These are phyloP conservation scores for Schizopygopsis malacanthus DNA, from an alignment of 2,797 vertebrate species.

Conservation along the genomic window DNA sequence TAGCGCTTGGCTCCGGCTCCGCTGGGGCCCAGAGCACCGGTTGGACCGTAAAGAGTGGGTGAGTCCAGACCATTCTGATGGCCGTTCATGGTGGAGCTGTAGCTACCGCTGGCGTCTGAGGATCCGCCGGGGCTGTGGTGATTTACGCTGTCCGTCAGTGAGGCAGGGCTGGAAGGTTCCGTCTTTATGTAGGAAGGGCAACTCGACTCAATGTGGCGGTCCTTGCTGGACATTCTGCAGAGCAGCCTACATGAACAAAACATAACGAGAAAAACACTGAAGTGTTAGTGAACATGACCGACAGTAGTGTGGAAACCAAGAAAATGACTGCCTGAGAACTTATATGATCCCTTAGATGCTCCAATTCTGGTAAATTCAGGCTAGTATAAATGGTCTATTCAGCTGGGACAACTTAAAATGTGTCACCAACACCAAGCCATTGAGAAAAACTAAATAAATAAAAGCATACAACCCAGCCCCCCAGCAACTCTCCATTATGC, in stretches of 20 bases:
- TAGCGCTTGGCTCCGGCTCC: constrained; percentile 94
- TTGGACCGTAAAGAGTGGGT: constrained; percentile 93
- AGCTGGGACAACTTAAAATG: constrained; percentile 10
- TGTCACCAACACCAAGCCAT: constrained; percentile 5
- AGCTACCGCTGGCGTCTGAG: constrained; percentile 98
- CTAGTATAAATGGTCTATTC: background rate
- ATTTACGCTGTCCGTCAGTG: constrained; percentile 99
- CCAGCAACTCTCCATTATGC: background rate
- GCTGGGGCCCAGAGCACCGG: constrained; percentile 88
- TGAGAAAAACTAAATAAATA: constrained; percentile 17
- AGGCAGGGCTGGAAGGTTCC: constrained; percentile 98
- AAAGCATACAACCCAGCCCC: constrained; percentile 1
- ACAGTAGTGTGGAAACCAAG: background rate
- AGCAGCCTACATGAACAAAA: constrained; percentile 86
- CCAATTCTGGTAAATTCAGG: background rate
- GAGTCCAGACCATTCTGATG: constrained; percentile 99
- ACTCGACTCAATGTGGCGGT: constrained; percentile 99
- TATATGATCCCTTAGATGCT: background rate
- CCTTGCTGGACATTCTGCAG: constrained; percentile 99
- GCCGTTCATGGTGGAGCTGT: constrained; percentile 99
- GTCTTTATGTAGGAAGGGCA: constrained; percentile 99
- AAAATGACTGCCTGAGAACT: background rate
- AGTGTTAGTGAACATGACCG: background rate
- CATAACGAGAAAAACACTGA: constrained; percentile 30
- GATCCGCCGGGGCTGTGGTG: constrained; percentile 99